Percentiles rank a stretch among this genome's conserved stretches.
Conservation (phyloP, 2,113 vertebrate genomes). For the Murina feae region DNA sequence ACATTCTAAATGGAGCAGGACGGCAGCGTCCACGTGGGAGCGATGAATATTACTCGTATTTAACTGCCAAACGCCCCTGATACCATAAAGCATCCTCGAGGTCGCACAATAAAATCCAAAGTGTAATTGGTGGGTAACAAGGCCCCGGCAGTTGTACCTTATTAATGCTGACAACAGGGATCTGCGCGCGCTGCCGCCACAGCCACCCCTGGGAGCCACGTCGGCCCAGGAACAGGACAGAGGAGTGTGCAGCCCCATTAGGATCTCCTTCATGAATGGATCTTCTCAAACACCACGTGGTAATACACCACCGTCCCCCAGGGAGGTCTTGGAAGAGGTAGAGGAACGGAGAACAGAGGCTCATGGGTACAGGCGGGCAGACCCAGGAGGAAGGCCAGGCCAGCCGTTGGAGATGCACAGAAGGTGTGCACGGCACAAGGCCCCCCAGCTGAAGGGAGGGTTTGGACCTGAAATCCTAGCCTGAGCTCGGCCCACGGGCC, state of each 20-base stretch:
- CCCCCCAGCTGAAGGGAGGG: neutral
- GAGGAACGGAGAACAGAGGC: neutral
- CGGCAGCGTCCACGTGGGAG: slow-evolving; percentile 71
- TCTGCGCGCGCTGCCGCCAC: neutral
- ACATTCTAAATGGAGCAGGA: slow-evolving; percentile 68
- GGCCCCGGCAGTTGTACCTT: slow-evolving; percentile 72
- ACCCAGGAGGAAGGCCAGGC: too few species aligned
- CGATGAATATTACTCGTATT: slow-evolving; percentile 80
- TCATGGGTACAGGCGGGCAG: neutral
- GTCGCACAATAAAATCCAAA: slow-evolving; percentile 74
- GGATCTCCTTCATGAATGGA: neutral
- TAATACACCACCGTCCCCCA: neutral
- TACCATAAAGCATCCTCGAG: slow-evolving; percentile 73
- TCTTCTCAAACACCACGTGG: neutral
- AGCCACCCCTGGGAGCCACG: slow-evolving; percentile 3
- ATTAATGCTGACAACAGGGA: slow-evolving; percentile 70
- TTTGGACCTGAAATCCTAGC: neutral
- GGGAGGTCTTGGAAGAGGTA: neutral
- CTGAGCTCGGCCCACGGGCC: neutral
- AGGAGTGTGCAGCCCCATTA: neutral
- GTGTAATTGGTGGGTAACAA: slow-evolving; percentile 77
- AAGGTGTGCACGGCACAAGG: neutral
- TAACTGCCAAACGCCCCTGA: slow-evolving; percentile 74
- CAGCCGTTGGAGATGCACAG: neutral
- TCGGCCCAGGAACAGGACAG: neutral